Evolutionary conservation across 35 echinoderm and acorn worm species (phyloP).

Genomic region (Lytechinus pictus): DNA sequence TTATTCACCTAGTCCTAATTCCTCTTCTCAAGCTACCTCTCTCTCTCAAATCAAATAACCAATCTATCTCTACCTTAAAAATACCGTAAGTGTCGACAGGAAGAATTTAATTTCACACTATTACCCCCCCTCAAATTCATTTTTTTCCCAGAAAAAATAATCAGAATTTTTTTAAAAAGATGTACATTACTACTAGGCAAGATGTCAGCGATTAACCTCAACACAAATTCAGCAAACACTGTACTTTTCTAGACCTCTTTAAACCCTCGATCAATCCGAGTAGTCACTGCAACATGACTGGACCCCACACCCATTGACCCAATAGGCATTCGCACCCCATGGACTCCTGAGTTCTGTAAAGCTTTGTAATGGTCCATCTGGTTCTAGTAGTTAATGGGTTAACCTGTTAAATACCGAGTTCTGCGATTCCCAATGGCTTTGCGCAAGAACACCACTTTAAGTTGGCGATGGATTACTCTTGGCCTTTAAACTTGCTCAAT

Average conservation of each 20-base stretch:
- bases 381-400: too few relatives aligned
- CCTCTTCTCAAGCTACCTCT: not conserved
- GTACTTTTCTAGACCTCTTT: not conserved
- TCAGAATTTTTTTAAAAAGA: not conserved
- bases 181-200: not conserved
- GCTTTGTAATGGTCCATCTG: too few relatives aligned
- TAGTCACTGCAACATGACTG: too few relatives aligned
- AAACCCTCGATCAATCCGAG: not conserved
- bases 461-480: too few relatives aligned
- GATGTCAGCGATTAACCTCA: not conserved
- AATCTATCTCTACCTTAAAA: not conserved
- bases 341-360: too few relatives aligned
- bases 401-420: too few relatives aligned
- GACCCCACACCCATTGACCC: not conserved
- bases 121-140: not conserved
- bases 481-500: too few relatives aligned
- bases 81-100: too few relatives aligned
- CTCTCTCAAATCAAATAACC: not conserved
- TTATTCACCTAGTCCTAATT: not conserved
- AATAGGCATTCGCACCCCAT: not conserved
- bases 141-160: not conserved
- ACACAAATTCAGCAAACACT: not conserved
- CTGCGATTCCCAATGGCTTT: too few relatives aligned
- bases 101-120: too few relatives aligned
- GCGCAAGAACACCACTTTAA: too few relatives aligned